phyloP scores from a whole-genome alignment of 2,888 invertebrate genomes.

The Stenotaenia linearis region DNA sequence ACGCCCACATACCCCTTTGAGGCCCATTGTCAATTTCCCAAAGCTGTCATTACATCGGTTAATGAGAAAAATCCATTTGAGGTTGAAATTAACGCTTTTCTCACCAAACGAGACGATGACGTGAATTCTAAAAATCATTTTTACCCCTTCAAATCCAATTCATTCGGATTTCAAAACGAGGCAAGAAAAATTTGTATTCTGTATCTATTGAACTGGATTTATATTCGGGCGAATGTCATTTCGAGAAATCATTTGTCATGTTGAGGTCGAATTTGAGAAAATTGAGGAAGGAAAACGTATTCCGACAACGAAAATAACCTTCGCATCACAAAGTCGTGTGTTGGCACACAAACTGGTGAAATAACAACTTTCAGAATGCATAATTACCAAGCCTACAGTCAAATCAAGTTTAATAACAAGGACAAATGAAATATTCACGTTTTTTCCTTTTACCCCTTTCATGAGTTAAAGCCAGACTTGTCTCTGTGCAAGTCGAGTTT shows the following conservation, averaged over 20 bases:
- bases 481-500: too few species aligned
- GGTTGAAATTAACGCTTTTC: background rate
- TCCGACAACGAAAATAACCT: too few species aligned
- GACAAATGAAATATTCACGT: too few species aligned
- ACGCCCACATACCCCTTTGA: background rate
- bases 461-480: too few species aligned
- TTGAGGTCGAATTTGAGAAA: background rate
- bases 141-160: background rate
- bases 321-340: too few species aligned
- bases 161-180: too few species aligned
- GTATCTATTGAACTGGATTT: background rate
- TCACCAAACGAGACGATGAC: background rate
- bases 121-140: constrained; percentile 5
- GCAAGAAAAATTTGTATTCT: background rate
- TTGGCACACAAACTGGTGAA: too few species aligned
- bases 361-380: too few species aligned
- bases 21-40: constrained; percentile 13
- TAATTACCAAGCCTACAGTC: too few species aligned
- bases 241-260: background rate
- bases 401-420: too few species aligned
- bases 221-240: background rate
- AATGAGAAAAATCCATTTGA: constrained; percentile 2
- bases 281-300: too few species aligned
- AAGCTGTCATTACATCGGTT: background rate
- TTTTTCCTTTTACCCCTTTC: too few species aligned